Evolutionary conservation across 2,888 invertebrate genomes (phyloP).

Genomic region (Zeuzera pyrina): DNA sequence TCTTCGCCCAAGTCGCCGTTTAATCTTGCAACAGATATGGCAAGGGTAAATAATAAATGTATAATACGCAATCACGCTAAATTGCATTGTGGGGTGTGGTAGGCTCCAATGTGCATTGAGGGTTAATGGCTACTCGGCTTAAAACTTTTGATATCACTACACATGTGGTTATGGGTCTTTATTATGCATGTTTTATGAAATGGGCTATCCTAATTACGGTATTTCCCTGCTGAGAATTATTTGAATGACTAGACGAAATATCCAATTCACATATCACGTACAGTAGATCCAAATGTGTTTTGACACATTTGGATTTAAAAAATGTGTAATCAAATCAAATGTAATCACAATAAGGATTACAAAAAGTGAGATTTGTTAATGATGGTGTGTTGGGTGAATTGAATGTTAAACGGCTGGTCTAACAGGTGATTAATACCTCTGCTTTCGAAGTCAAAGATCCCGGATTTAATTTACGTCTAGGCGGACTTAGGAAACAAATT

Average conservation of each 20-base stretch:
- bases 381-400: no score
- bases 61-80: constrained; percentile 53
- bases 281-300: no score
- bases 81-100: constrained; percentile 42
- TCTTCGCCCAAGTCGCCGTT: constrained; percentile 63
- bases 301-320: no score
- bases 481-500: no score
- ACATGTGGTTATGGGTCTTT: constrained; percentile 2
- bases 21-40: constrained; percentile 66
- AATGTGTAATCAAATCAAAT: no score
- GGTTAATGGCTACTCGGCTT: constrained; percentile 7
- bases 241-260: constrained; percentile 1
- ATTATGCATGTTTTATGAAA: constrained; percentile 4
- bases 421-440: no score
- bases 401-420: no score
- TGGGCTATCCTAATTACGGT: constrained; percentile 1
- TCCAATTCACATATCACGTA: no score
- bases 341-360: no score
- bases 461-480: no score
- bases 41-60: constrained; percentile 64
- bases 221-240: constrained; percentile 3
- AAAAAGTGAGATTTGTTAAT: no score
- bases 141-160: constrained; percentile 7
- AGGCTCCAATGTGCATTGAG: constrained; percentile 1
- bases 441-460: no score